Base-by-base conservation (phyloP, 2,888 invertebrate species). In the Rhorus exstirpatorius region DNA sequence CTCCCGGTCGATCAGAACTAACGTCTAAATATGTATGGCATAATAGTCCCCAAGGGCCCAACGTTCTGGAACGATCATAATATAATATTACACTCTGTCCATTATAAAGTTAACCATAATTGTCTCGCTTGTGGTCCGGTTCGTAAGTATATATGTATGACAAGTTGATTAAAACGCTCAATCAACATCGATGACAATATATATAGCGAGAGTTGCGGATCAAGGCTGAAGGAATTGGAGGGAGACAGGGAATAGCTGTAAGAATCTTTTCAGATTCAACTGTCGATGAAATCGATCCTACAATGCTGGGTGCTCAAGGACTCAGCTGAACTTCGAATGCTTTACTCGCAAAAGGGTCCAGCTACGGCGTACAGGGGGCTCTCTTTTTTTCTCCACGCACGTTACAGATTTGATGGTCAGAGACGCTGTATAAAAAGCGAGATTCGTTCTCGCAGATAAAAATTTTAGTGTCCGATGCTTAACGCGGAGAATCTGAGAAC, bases 371-470 rank as follows among this genome's bases (percentile, higher is more conserved):
- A 12, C 51, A 7, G 58, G 8, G 26, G 55, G 26, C 24, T 55
- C n/a, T n/a, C n/a, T 46, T 70, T 70, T 26, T 41, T 17, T 49
- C 38, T 38, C 17, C 26, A 53, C 77, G 17, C 12, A 31, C 63
- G 63, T 44, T 61, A 31, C 70, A 53, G 63, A 78, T 51, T 63
- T 49, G n/a, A 14, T 24, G 35, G 58, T 58, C 65, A 26, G 31
- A 10, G 35, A 49, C 65, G n/a, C 46, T 24, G 60, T 49, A 35
- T 77, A n/a, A 17, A 17, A 26, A 24, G 24, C 14, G 51, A 67
- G 76, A 77, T 58, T 8, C 8, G 38, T 38, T 8, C 6, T 4
- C n/a, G n/a, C n/a, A 7, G 8, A 14, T n/a, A 17, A 31, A 26
- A 55, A n/a, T n/a, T 6, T 53, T 4, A 12, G 3, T 24, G 10